Evolutionary conservation across 2,888 invertebrate species (phyloP).

Genomic region (Gortyna flavago): DNA sequence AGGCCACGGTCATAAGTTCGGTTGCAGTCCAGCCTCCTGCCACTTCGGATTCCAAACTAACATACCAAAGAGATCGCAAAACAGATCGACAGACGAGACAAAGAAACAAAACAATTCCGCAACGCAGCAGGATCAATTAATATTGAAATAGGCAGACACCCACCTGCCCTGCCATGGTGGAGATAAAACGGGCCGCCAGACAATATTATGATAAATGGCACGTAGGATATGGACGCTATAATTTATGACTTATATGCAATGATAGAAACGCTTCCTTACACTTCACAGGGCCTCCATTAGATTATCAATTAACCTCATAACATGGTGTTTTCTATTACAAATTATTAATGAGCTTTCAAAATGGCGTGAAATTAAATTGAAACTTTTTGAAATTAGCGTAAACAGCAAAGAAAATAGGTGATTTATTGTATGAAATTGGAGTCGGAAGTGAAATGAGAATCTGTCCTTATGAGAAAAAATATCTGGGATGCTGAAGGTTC

Average conservation of each 20-base stretch:
- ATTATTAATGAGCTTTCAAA: slow-evolving; percentile 59
- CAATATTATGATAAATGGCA: slow-evolving; percentile 86
- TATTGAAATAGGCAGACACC: slow-evolving; percentile 79
- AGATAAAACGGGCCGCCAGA: slow-evolving; percentile 80
- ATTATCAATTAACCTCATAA: slow-evolving; percentile 74
- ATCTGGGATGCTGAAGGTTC: slow-evolving; percentile 23
- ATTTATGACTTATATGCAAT: slow-evolving; percentile 74
- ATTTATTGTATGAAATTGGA: neutral
- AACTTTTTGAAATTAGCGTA: slow-evolving; percentile 36
- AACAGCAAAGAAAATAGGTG: slow-evolving; percentile 29
- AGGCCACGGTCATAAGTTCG: slow-evolving; percentile 35
- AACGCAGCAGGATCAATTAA: slow-evolving; percentile 82
- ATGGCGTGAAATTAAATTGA: slow-evolving; percentile 44
- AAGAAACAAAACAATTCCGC: slow-evolving; percentile 70
- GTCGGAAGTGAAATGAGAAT: slow-evolving; percentile 14
- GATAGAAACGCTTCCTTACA: slow-evolving; percentile 66
- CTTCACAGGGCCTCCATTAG: slow-evolving; percentile 63
- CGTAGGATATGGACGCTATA: slow-evolving; percentile 74
- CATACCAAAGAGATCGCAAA: slow-evolving; percentile 52
- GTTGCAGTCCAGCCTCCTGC: slow-evolving; percentile 37
- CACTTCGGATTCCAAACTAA: slow-evolving; percentile 51
- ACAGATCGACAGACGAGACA: slow-evolving; percentile 61
- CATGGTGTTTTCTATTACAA: slow-evolving; percentile 60
- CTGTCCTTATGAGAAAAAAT: too few species aligned
- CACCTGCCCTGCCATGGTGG: slow-evolving; percentile 76